Percentiles rank a stretch among this genome's conserved stretches.
Conservation (phyloP, 2,797 vertebrate genomes). For the Lerista edwardsae region DNA sequence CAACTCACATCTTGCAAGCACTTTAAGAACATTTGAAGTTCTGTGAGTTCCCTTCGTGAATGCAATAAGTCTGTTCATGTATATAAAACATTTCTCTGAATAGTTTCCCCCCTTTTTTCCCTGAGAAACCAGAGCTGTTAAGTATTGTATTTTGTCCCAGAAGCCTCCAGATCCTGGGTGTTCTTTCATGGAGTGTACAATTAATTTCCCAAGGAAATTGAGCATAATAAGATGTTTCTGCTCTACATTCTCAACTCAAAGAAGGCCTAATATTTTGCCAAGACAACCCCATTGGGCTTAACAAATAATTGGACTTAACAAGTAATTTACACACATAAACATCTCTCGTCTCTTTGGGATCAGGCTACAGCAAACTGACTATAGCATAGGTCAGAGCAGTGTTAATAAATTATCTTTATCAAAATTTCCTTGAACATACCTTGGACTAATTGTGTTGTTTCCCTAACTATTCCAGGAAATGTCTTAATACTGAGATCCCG, state of each 20-base stretch:
- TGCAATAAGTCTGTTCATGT: slow-evolving; percentile 8
- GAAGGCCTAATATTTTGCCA: slow-evolving; percentile 9
- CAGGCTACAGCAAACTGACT: slow-evolving; percentile 20
- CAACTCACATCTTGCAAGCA: slow-evolving; percentile 14
- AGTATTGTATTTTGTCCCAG: neutral
- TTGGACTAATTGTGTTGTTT: neutral
- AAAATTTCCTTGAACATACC: neutral
- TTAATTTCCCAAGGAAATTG: slow-evolving; percentile 17
- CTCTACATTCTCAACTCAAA: slow-evolving; percentile 22
- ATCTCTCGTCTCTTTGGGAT: slow-evolving; percentile 7
- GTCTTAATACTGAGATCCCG: neutral
- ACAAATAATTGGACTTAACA: slow-evolving; percentile 13
- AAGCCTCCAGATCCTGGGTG: slow-evolving; percentile 1
- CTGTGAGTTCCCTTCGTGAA: slow-evolving; percentile 6
- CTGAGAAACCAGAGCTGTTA: neutral
- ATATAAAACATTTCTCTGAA: slow-evolving; percentile 11
- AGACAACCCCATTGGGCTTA: neutral
- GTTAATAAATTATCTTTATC: neutral
- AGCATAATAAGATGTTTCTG: neutral
- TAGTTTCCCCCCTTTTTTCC: neutral
- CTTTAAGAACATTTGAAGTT: slow-evolving; percentile 5
- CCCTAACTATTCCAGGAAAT: neutral
- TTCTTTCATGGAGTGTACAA: neutral
- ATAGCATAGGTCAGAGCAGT: neutral
- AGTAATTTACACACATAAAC: slow-evolving; percentile 15